Evolutionary conservation across 2,113 vertebrate genomes (phyloP).

Genomic region (Tor tambroides): DNA sequence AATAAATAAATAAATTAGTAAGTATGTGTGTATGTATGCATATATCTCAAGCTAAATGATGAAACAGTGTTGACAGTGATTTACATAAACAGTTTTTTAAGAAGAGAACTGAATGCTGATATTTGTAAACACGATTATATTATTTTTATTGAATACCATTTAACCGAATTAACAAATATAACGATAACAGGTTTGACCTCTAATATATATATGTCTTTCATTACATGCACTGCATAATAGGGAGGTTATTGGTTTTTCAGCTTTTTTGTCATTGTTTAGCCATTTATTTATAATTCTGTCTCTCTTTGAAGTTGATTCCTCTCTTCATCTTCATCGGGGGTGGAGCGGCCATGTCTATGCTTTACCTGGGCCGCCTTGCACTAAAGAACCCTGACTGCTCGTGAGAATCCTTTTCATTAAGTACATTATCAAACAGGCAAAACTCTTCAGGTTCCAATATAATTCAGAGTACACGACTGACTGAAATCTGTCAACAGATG

Average conservation of each 20-base stretch:
- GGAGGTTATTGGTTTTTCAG: not conserved
- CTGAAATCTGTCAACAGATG: slow-evolving; percentile 75
- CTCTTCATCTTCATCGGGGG: slow-evolving; percentile 90
- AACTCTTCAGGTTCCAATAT: not conserved
- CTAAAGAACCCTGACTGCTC: slow-evolving; percentile 87
- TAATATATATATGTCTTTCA: not conserved
- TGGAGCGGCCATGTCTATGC: slow-evolving; percentile 78
- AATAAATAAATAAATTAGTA: too few relatives aligned
- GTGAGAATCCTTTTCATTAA: slow-evolving; percentile 71
- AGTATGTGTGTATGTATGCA: too few relatives aligned
- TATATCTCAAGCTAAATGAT: too few relatives aligned
- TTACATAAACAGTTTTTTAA: too few relatives aligned
- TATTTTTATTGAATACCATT: too few relatives aligned
- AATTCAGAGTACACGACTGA: not conserved
- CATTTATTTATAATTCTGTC: not conserved
- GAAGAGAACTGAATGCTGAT: too few relatives aligned
- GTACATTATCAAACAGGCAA: not conserved
- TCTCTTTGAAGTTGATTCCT: slow-evolving; percentile 83
- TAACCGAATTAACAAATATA: not conserved
- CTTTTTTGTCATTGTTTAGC: not conserved
- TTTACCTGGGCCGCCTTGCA: slow-evolving; percentile 83
- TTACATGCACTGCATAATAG: not conserved
- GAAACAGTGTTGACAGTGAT: too few relatives aligned
- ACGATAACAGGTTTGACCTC: not conserved
- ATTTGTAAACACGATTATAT: too few relatives aligned